Percentiles rank a stretch among this genome's conserved stretches.
Conservation (phyloP, 2,797 vertebrate genomes). For the Prionace glauca region DNA sequence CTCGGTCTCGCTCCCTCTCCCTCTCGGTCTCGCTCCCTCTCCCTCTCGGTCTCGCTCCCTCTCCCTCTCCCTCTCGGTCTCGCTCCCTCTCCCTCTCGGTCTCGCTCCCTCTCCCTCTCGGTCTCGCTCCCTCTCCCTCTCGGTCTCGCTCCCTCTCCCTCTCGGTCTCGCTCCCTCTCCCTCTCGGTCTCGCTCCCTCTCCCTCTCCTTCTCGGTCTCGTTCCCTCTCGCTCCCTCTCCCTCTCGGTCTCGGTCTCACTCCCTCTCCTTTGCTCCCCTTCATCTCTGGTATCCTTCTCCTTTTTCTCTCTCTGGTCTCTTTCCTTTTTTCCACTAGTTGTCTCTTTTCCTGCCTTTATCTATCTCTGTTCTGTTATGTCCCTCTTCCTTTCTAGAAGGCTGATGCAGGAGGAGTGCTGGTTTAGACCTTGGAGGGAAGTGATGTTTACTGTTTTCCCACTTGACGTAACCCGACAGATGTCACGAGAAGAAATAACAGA, state of each 20-base stretch:
- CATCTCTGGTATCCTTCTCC: not conserved
- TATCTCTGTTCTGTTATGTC: not conserved
- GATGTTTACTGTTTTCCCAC: not conserved
- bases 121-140: no score
- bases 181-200: no score
- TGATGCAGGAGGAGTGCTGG: not conserved
- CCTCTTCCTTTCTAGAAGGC: no score
- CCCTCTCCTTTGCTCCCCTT: not conserved
- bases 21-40: no score
- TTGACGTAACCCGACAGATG: not conserved
- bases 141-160: no score
- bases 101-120: no score
- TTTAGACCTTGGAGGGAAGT: not conserved
- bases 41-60: not conserved
- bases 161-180: no score
- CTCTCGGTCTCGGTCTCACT: no score
- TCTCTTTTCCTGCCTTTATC: not conserved
- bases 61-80: not conserved
- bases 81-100: not conserved
- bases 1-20: not conserved
- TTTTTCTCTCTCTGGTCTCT: not conserved
- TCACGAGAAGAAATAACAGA: not conserved
- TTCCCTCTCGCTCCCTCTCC: no score
- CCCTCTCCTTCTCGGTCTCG: no score
- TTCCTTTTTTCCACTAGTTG: not conserved